phyloP scores from a whole-genome alignment of 2,113 vertebrate genomes.

The Rynchops niger region DNA sequence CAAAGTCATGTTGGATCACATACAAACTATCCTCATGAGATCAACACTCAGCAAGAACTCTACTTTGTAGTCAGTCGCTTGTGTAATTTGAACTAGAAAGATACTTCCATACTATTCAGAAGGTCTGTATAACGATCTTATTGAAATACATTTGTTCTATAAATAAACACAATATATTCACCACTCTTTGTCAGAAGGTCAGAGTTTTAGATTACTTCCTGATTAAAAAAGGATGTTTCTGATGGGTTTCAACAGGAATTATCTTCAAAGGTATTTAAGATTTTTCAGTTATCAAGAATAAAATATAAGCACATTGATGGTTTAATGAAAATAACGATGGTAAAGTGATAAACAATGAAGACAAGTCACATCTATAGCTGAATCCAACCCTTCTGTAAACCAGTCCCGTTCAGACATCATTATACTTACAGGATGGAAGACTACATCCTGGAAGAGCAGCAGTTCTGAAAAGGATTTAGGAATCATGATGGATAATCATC shows the following conservation, averaged over 20 bases:
- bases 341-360: neutral
- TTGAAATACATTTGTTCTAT: neutral
- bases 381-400: neutral
- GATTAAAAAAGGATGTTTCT: neutral
- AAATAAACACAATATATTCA: neutral
- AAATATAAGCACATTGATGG: neutral
- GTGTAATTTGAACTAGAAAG: neutral
- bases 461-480: slow-evolving; percentile 25
- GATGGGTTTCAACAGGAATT: neutral
- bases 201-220: neutral
- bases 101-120: neutral
- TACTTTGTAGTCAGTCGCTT: neutral
- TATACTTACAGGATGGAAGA: slow-evolving; percentile 45
- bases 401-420: neutral
- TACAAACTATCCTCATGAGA: neutral
- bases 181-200: neutral
- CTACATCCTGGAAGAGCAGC: slow-evolving; percentile 46
- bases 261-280: neutral
- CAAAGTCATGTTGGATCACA: neutral
- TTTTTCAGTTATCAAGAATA: neutral
- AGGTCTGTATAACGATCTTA: neutral
- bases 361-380: neutral
- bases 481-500: slow-evolving; percentile 35
- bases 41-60: neutral
- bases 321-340: neutral